A percentile compares a stretch with the other conserved stretches of the same genome.
These are phyloP conservation scores for Drosophila fulvimacula DNA, from an alignment of 2,888 invertebrate species.

Conservation along the genomic window DNA sequence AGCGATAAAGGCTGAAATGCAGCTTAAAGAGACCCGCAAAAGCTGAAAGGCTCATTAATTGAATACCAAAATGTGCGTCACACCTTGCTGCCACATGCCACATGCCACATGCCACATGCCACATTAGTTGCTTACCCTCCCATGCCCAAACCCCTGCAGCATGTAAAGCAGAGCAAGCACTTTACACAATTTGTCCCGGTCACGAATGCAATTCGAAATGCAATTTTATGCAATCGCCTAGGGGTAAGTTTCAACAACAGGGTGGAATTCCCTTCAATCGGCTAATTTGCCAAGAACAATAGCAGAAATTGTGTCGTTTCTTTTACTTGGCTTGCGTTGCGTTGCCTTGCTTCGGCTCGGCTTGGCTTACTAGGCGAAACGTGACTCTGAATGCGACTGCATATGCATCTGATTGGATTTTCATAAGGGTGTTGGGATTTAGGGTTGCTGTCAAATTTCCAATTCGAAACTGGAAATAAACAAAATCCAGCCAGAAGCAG, in stretches of 20 bases:
- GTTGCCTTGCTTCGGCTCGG: background rate
- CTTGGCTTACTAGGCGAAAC: constrained; percentile 63
- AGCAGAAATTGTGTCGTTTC: constrained; percentile 56
- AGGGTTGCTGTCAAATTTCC: constrained; percentile 34
- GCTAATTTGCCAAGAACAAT: constrained; percentile 47
- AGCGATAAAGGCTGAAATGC: constrained; percentile 54
- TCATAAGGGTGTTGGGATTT: constrained; percentile 35
- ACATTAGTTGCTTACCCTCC: constrained; percentile 4
- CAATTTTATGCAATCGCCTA: constrained; percentile 67
- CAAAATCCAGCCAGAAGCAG: constrained; percentile 57
- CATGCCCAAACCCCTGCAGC: constrained; percentile 1
- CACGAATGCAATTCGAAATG: constrained; percentile 76
- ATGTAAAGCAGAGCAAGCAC: constrained; percentile 42
- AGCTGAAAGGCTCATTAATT: constrained; percentile 57
- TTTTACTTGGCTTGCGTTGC: constrained; percentile 12
- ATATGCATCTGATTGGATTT: constrained; percentile 53
- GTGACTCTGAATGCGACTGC: constrained; percentile 58
- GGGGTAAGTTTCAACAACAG: constrained; percentile 53
- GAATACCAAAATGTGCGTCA: constrained; percentile 58
- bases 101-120: constrained; percentile 44
- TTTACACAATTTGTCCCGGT: constrained; percentile 70
- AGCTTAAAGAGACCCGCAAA: constrained; percentile 41
- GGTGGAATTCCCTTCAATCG: constrained; percentile 44
- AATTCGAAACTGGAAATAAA: constrained; percentile 73
- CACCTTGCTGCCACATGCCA: constrained; percentile 53